Conservation (phyloP, 2,113 vertebrate genomes). For the Oncorhynchus keta region DNA sequence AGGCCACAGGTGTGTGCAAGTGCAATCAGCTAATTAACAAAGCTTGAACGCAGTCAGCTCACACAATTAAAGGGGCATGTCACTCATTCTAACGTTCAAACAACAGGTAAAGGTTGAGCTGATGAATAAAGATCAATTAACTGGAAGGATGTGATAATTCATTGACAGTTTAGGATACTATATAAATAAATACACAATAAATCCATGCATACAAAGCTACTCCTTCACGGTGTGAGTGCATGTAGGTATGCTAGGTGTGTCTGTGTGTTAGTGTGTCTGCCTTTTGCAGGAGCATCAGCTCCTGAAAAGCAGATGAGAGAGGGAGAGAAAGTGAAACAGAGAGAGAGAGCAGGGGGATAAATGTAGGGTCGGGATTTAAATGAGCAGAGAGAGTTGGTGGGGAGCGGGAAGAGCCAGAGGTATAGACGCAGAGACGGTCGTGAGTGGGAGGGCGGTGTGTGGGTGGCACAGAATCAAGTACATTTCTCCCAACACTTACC, state of each 20-base stretch:
- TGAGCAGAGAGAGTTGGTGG: constrained; percentile 60
- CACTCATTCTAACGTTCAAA: too few relatives aligned
- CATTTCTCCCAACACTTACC: constrained; percentile 78
- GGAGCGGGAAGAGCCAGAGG: constrained; percentile 75
- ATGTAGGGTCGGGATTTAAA: constrained; percentile 73
- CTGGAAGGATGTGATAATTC: too few relatives aligned
- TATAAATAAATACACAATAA: too few relatives aligned
- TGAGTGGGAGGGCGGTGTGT: constrained; percentile 77
- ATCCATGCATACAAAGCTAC: too few relatives aligned
- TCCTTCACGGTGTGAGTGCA: too few relatives aligned
- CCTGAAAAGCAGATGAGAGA: constrained; percentile 37
- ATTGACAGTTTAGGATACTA: too few relatives aligned
- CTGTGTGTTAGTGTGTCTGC: constrained; percentile 45
- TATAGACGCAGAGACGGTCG: constrained; percentile 73
- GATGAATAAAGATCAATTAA: too few relatives aligned
- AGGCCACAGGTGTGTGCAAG: too few relatives aligned
- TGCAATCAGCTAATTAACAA: too few relatives aligned
- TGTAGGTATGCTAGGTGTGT: constrained; percentile 2
- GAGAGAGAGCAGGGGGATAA: constrained; percentile 53
- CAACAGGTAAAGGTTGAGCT: too few relatives aligned
- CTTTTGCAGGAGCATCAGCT: constrained; percentile 44
- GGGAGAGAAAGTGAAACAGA: constrained; percentile 5
- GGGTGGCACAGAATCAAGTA: constrained; percentile 77
- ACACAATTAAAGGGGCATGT: too few relatives aligned
- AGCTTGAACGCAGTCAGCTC: too few relatives aligned